A percentile compares a stretch with the other conserved stretches of the same genome.
Evolutionary conservation across 1,140 invertebrate genomes (phyloP).

Genomic region (honey bee (Apis mellifera)): DNA sequence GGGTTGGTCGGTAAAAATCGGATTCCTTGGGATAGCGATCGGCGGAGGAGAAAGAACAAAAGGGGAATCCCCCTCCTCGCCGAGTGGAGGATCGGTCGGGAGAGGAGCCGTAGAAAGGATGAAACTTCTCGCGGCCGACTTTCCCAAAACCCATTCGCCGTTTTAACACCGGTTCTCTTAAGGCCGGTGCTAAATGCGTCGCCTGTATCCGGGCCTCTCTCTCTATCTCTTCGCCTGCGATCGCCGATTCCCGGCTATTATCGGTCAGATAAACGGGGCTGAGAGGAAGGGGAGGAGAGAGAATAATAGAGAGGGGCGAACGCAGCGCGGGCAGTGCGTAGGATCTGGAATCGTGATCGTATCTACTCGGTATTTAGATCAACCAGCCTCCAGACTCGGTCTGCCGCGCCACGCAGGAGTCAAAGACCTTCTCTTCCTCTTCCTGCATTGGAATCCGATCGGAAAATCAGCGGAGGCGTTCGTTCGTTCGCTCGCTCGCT

Average conservation of each 20-base stretch:
- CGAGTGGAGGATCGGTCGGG: neutral
- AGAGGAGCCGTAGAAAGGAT: too few relatives aligned
- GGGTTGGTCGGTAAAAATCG: neutral
- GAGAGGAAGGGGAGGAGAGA: neutral
- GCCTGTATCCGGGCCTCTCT: too few relatives aligned
- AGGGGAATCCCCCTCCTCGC: too few relatives aligned
- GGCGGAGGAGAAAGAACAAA: neutral
- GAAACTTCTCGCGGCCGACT: too few relatives aligned
- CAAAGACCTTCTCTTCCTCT: conserved; percentile 55
- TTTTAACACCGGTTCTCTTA: too few relatives aligned
- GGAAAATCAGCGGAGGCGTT: conserved; percentile 58
- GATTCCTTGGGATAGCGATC: neutral
- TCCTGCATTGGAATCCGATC: conserved; percentile 54
- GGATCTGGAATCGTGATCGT: conserved; percentile 57
- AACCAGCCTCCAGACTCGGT: conserved; percentile 61
- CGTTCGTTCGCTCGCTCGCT: conserved; percentile 10
- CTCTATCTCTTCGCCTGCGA: too few relatives aligned
- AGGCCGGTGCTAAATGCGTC: too few relatives aligned
- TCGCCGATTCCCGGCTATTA: too few relatives aligned
- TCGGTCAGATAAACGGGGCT: neutral
- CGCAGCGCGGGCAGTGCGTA: conserved; percentile 36
- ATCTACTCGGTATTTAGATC: conserved; percentile 64
- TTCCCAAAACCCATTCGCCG: too few relatives aligned
- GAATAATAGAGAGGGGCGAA: neutral
- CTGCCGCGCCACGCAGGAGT: conserved; percentile 52